Evolutionary conservation across 1,140 invertebrate genomes (phyloP).

Genomic region (Camponotus floridanus): DNA sequence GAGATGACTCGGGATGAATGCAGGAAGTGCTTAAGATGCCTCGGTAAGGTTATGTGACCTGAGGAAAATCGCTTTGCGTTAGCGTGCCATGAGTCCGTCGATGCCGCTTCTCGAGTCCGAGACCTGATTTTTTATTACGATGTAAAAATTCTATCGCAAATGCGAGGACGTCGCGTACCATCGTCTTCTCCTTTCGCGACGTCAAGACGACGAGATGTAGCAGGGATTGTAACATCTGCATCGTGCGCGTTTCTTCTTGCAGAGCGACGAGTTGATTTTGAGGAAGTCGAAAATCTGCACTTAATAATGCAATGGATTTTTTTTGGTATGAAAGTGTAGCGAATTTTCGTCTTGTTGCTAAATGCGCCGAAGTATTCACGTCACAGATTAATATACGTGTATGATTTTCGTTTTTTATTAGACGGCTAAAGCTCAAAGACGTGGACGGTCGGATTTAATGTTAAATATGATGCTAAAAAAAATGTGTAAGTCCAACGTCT

Average conservation of each 20-base stretch:
- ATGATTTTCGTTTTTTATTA: background rate
- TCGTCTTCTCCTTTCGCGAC: background rate
- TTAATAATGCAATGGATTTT: background rate
- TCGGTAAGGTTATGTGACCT: constrained; percentile 89
- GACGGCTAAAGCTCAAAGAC: background rate
- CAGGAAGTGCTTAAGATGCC: constrained; percentile 93
- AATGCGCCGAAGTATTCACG: background rate
- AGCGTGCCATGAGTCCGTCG: constrained; percentile 22
- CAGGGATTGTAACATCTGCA: background rate
- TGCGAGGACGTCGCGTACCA: background rate
- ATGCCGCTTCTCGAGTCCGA: background rate
- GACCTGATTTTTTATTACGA: background rate
- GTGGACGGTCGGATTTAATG: background rate
- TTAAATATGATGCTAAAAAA: constrained; percentile 23
- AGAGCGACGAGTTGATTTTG: background rate
- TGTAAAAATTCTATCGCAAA: background rate
- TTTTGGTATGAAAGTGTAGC: background rate
- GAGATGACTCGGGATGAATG: constrained; percentile 95
- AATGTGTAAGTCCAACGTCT: background rate
- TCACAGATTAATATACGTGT: background rate
- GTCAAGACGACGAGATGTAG: background rate
- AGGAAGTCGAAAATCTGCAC: background rate
- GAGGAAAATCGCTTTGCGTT: constrained; percentile 58
- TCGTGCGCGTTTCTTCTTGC: background rate
- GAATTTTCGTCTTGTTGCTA: background rate